Evolutionary conservation across 2,888 invertebrate genomes (phyloP), one percentile per base, ranked within the genome.

Genomic region (Prosapia bicincta): DNA sequence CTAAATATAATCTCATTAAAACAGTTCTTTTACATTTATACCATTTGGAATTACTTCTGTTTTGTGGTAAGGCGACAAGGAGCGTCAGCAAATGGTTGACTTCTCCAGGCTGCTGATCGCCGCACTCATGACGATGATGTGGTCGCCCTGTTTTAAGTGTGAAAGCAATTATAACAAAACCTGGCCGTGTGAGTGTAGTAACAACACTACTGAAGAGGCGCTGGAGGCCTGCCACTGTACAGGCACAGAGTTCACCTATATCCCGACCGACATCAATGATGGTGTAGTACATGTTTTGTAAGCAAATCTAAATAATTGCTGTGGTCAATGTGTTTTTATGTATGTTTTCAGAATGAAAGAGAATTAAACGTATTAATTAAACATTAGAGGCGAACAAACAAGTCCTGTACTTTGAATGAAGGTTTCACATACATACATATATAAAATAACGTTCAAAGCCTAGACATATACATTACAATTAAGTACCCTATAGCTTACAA

Each of bases 261-360:
- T 74, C 13, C 74, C 69, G 15, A 28, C 24, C 30, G 65, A 28
- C 66, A 65, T 74, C 74, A 74, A 74, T 67, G 26, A 69, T 24
- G 77, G 77, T 23, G 26, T 65, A 26, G 69, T 77, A 26, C 66
- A 77, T 69, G 69, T 69, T 10, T 68, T 77, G 77, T 77, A 66
- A 77, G 77, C 66, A 65, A 24, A 69, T 26, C 15, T n/a, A n/a
- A n/a, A 68, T 26, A 26, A 25, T 28, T 26, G 26, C 6, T 68
- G 20, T 68, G 5, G 26, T 26, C 5, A 20, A 28, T 3, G 26
- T 30, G 32, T 30, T n/a, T 30, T n/a, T n/a, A n/a, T n/a, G n/a
- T n/a, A n/a, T n/a, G n/a, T n/a, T n/a, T n/a, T n/a, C n/a, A n/a
- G n/a, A n/a, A n/a, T n/a, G n/a, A n/a, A n/a, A n/a, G n/a, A n/a